These are phyloP conservation scores for Anoura caudifer DNA, from an alignment of 2,113 vertebrate genomes.

Conservation along the genomic window DNA sequence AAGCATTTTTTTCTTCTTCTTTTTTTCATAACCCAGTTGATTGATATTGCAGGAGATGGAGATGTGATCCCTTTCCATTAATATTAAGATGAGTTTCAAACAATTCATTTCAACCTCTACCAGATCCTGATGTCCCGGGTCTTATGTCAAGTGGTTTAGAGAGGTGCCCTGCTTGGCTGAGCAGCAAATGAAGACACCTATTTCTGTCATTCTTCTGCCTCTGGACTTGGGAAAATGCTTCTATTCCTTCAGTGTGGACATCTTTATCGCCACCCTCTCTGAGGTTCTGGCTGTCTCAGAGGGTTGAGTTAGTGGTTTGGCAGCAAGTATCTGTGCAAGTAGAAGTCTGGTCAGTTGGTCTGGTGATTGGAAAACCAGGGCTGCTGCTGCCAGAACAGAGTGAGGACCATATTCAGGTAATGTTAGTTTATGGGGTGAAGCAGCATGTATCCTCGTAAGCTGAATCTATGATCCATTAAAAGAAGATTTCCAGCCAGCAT, in stretches of 20 bases:
- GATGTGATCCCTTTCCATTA: neutral
- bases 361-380: constrained; percentile 53
- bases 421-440: neutral
- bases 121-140: neutral
- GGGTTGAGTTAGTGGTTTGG: constrained; percentile 48
- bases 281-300: constrained; percentile 11
- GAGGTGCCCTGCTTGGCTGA: neutral
- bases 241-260: neutral
- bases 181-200: neutral
- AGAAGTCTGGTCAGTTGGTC: constrained; percentile 38
- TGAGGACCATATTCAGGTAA: neutral
- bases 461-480: neutral
- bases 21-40: neutral
- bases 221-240: neutral
- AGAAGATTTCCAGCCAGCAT: neutral
- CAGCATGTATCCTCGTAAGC: neutral
- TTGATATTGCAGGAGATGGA: constrained; percentile 37
- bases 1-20: neutral
- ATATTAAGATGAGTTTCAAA: neutral
- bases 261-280: neutral
- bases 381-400: neutral
- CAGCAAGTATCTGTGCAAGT: neutral
- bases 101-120: neutral
- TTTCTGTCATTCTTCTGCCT: neutral
- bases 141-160: neutral